phyloP scores from a whole-genome alignment of 2,113 vertebrate species.

The Anhinga rufa region DNA sequence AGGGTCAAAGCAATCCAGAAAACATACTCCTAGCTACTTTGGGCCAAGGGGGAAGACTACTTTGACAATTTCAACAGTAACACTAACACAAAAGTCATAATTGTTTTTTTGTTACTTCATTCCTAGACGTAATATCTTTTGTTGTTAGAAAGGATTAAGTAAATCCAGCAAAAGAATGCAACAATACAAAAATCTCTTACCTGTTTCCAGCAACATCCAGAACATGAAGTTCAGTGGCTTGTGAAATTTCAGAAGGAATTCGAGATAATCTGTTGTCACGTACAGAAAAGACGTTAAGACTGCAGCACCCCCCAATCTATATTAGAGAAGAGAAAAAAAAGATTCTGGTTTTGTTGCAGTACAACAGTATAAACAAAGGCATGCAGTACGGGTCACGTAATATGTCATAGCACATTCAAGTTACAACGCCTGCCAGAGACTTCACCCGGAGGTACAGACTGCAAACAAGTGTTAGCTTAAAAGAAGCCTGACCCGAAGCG shows the following conservation, averaged over 20 bases:
- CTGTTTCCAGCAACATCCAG: conserved; percentile 95
- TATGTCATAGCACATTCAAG: not conserved
- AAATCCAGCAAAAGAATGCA: not conserved
- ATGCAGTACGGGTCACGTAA: not conserved
- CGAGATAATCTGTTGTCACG: conserved; percentile 89
- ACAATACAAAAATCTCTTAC: conserved; percentile 57
- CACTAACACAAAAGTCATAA: not conserved
- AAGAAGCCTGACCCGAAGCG: not conserved
- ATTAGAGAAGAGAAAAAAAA: not conserved
- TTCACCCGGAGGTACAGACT: not conserved
- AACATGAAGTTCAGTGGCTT: conserved; percentile 92
- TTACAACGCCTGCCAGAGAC: not conserved
- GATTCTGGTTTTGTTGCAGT: not conserved
- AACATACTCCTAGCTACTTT: not conserved
- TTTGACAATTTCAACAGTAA: not conserved
- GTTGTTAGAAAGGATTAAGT: not conserved
- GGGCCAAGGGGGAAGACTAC: not conserved
- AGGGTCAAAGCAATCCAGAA: not conserved
- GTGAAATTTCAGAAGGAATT: conserved; percentile 91
- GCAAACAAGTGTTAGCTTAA: not conserved
- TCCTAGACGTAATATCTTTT: not conserved
- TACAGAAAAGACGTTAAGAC: conserved; percentile 92
- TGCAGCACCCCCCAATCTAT: conserved; percentile 92
- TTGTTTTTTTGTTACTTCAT: not conserved
- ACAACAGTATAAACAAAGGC: not conserved